A percentile compares a stretch with the other conserved stretches of the same genome.
Evolutionary conservation across 2,797 vertebrate species (phyloP).

Genomic region (Lateolabrax maculatus): DNA sequence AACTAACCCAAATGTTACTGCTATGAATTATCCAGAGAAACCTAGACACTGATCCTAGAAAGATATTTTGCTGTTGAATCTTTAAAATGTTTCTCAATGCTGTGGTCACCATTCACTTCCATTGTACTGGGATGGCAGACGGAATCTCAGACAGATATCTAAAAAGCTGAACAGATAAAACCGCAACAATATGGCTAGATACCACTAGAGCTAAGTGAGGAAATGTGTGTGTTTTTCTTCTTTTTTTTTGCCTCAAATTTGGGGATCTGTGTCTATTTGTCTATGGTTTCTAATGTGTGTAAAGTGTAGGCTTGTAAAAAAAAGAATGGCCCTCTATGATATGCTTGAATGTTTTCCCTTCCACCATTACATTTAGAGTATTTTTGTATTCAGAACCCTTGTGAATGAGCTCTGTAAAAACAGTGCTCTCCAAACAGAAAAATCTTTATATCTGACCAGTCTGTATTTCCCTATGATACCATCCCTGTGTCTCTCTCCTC

Average conservation of each 20-base stretch:
- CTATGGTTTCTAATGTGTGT: neutral
- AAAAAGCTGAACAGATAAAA: neutral
- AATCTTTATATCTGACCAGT: conserved; percentile 22
- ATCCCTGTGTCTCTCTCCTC: conserved; percentile 38
- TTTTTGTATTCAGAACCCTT: neutral
- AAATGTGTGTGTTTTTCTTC: neutral
- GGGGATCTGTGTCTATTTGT: neutral
- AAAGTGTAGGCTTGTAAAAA: neutral
- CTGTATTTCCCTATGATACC: conserved; percentile 30
- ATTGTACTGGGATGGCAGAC: neutral
- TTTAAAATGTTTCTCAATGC: neutral
- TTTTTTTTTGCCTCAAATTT: neutral
- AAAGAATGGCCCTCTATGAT: neutral
- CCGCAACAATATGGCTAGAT: neutral
- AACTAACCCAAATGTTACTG: neutral
- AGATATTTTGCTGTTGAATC: neutral
- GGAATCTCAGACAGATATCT: neutral
- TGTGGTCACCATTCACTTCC: neutral
- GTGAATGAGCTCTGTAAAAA: neutral
- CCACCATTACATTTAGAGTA: neutral
- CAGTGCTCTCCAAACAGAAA: conserved; percentile 6
- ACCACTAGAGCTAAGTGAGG: neutral
- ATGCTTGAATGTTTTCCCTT: neutral
- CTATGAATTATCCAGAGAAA: neutral
- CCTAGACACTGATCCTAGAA: neutral